phyloP scores from a whole-genome alignment of 2,888 invertebrate species.

The Tachystola acroxantha region DNA sequence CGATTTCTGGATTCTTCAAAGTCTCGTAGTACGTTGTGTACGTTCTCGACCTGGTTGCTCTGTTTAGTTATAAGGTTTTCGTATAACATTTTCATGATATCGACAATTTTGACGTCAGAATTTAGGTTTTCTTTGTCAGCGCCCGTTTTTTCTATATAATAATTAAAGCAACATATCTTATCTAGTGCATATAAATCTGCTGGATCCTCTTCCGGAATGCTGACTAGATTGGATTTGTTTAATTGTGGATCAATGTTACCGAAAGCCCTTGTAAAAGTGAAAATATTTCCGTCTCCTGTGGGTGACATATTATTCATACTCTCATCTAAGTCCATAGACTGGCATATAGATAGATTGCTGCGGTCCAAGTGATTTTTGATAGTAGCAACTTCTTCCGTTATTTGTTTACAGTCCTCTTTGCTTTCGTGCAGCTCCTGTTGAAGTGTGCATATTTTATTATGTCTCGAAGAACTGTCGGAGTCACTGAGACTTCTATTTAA shows the following conservation, averaged over 20 bases:
- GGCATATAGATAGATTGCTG: slow-evolving; percentile 42
- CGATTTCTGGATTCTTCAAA: slow-evolving; percentile 40
- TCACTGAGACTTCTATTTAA: slow-evolving; percentile 58
- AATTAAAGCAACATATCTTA: slow-evolving; percentile 54
- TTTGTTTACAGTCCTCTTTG: slow-evolving; percentile 57
- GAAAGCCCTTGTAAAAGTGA: slow-evolving; percentile 30
- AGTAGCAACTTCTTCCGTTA: slow-evolving; percentile 60
- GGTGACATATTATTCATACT: too few relatives aligned
- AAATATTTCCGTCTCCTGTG: slow-evolving; percentile 36
- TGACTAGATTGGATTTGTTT: slow-evolving; percentile 31
- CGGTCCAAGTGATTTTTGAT: slow-evolving; percentile 64
- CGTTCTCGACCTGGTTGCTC: slow-evolving; percentile 53
- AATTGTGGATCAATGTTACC: slow-evolving; percentile 20
- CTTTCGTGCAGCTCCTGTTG: slow-evolving; percentile 62
- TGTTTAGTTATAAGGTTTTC: slow-evolving; percentile 44
- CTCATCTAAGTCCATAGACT: slow-evolving; percentile 53
- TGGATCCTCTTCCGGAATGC: slow-evolving; percentile 37
- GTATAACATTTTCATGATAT: slow-evolving; percentile 58
- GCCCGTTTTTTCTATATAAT: slow-evolving; percentile 46
- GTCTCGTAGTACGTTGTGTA: slow-evolving; percentile 50
- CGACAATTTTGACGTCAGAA: slow-evolving; percentile 45
- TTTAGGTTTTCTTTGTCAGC: slow-evolving; percentile 31
- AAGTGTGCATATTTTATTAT: slow-evolving; percentile 59
- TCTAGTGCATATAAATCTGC: slow-evolving; percentile 43
- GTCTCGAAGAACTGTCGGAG: slow-evolving; percentile 51